phyloP scores from a whole-genome alignment of 1,140 invertebrate genomes.

The Spodoptera litura region DNA sequence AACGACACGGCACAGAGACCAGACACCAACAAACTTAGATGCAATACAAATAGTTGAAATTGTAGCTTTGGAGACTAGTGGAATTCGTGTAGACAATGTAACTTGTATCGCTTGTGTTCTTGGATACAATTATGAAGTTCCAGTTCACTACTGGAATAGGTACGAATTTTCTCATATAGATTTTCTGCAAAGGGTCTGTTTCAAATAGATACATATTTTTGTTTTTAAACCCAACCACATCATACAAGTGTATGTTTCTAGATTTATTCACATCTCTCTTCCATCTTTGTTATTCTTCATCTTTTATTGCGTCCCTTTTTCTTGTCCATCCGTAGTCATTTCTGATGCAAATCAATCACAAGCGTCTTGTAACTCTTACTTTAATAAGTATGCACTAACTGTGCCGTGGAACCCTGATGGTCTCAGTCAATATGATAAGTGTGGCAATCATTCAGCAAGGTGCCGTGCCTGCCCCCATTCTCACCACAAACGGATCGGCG shows the following conservation, averaged over 20 bases:
- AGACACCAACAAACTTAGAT: background rate
- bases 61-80: background rate
- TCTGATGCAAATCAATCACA: too few species aligned
- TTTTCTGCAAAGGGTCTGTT: too few species aligned
- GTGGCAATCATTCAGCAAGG: conserved; percentile 27
- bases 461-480: conserved; percentile 15
- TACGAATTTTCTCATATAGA: too few species aligned
- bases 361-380: background rate
- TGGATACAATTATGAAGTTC: background rate
- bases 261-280: too few species aligned
- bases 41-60: conserved; percentile 6
- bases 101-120: background rate
- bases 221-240: too few species aligned
- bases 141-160: too few species aligned
- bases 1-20: background rate
- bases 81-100: background rate
- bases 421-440: conserved; percentile 29
- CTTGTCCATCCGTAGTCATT: too few species aligned
- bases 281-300: too few species aligned
- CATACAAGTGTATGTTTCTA: too few species aligned
- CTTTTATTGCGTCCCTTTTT: too few species aligned
- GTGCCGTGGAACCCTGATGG: conserved; percentile 29
- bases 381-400: conserved; percentile 21
- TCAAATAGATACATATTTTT: too few species aligned
- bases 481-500: conserved; percentile 9